Evolutionary conservation across 2,888 invertebrate genomes (phyloP).

Genomic region (Drosophila peninsularis): DNA sequence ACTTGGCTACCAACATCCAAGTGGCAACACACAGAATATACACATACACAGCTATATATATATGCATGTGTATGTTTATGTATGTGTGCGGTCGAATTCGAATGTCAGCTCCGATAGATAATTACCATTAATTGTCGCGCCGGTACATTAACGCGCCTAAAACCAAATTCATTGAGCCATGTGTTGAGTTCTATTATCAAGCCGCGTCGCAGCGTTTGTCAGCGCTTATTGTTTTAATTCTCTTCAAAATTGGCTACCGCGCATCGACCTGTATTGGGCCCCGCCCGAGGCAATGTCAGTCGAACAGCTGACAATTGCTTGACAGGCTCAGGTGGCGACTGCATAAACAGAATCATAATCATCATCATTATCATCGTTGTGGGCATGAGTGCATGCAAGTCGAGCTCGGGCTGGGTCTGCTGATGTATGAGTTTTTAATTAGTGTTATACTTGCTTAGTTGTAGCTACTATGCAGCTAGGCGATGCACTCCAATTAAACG

Average conservation of each 20-base stretch:
- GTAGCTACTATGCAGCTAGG: constrained; percentile 29
- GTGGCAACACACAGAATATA: constrained; percentile 21
- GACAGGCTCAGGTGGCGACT: constrained; percentile 59
- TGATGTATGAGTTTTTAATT: constrained; percentile 82
- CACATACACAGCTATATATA: not conserved
- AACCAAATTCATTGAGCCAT: constrained; percentile 62
- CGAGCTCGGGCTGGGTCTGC: constrained; percentile 10
- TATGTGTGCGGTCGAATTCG: constrained; percentile 29
- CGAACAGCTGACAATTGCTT: constrained; percentile 47
- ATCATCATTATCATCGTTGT: constrained; percentile 10
- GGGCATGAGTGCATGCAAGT: constrained; percentile 2
- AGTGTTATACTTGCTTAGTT: constrained; percentile 40
- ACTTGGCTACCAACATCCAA: constrained; percentile 46
- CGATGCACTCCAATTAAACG: constrained; percentile 58
- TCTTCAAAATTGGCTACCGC: constrained; percentile 42
- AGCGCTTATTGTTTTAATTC: constrained; percentile 74
- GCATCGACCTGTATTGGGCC: constrained; percentile 35
- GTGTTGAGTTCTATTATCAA: constrained; percentile 57
- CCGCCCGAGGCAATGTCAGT: constrained; percentile 28
- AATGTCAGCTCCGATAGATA: constrained; percentile 61
- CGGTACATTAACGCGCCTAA: constrained; percentile 52
- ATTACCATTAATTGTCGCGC: constrained; percentile 74
- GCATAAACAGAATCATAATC: constrained; percentile 36
- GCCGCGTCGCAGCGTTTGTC: constrained; percentile 58
- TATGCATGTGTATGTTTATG: not conserved